phyloP scores from a whole-genome alignment of 2,113 vertebrate genomes.

The Myxocyprinus asiaticus region DNA sequence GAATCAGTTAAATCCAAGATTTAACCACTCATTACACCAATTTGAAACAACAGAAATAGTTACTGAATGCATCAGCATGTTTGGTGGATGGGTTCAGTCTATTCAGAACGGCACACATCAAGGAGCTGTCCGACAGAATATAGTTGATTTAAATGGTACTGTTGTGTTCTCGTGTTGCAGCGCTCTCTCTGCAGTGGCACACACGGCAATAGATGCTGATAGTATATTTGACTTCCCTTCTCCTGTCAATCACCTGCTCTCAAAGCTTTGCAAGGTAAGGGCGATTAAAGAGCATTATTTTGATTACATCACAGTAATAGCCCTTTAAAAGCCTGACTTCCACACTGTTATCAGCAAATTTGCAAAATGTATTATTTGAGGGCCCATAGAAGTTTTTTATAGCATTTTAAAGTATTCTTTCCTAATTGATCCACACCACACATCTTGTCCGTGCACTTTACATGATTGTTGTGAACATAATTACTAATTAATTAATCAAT shows the following conservation, averaged over 20 bases:
- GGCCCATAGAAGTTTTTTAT: neutral
- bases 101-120: too few relatives aligned
- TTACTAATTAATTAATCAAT: too few relatives aligned
- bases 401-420: neutral
- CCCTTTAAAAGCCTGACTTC: constrained; percentile 12
- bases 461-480: too few relatives aligned
- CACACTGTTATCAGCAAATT: constrained; percentile 12
- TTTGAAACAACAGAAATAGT: too few relatives aligned
- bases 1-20: too few relatives aligned
- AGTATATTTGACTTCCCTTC: constrained; percentile 69
- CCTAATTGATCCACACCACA: too few relatives aligned
- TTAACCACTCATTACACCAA: too few relatives aligned
- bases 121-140: too few relatives aligned
- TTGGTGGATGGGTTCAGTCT: too few relatives aligned
- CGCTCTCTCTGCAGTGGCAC: constrained; percentile 67
- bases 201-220: constrained; percentile 67
- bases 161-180: constrained; percentile 53
- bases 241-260: constrained; percentile 77
- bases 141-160: neutral
- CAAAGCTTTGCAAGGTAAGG: constrained; percentile 80
- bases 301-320: neutral
- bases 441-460: too few relatives aligned
- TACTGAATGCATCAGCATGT: too few relatives aligned
- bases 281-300: neutral
- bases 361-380: neutral